Conservation (phyloP, 2,888 invertebrate species). For the Cephus pulcher region DNA sequence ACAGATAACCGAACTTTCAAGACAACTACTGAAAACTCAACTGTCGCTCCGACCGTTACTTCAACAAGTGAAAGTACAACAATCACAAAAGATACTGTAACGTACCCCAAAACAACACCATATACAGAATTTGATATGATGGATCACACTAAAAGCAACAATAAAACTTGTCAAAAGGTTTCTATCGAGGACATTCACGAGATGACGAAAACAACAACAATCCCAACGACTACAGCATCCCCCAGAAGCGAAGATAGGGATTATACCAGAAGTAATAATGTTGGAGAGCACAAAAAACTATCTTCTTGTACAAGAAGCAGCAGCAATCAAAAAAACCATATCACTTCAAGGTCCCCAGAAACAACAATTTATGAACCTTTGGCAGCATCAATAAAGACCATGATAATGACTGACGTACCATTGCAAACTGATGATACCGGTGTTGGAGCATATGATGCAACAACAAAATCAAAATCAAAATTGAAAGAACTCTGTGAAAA, state of each 20-base stretch:
- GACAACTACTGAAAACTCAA: not conserved
- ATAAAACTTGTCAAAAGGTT: no score
- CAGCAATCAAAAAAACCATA: not conserved
- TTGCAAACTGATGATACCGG: not conserved
- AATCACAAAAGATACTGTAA: not conserved
- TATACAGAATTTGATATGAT: not conserved
- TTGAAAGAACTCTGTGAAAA: not conserved
- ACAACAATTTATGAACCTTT: not conserved
- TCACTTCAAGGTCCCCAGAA: not conserved
- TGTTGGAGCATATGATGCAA: not conserved
- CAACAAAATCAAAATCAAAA: not conserved
- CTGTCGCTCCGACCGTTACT: not conserved
- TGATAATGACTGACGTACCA: not conserved
- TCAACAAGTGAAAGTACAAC: not conserved
- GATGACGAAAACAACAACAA: not conserved
- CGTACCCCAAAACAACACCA: not conserved
- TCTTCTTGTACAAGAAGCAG: not conserved
- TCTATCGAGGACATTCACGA: not conserved
- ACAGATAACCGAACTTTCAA: not conserved
- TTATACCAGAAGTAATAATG: not conserved
- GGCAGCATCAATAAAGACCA: not conserved
- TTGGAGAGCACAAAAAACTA: not conserved
- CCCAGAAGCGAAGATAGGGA: not conserved
- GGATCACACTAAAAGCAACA: not conserved
- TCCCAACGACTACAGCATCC: not conserved